Percentiles rank a stretch among this genome's conserved stretches.
phyloP scores from a whole-genome alignment of 2,888 invertebrate species.

The Monoplex corrugatus region DNA sequence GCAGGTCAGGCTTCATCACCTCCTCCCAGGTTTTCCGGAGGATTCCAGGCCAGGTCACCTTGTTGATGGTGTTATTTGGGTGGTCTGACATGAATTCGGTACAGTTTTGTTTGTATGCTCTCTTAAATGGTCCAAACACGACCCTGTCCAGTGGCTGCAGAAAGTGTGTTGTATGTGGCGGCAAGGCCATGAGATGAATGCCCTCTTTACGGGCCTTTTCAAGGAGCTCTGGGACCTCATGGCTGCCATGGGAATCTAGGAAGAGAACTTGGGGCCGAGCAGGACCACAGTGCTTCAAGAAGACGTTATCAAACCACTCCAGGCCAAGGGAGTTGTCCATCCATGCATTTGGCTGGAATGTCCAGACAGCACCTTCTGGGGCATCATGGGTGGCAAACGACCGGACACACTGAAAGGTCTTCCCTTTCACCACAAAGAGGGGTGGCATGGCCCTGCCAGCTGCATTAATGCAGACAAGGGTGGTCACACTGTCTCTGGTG shows the following conservation, averaged over 20 bases:
- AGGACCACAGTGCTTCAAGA: conserved; percentile 60
- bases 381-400: conserved; percentile 55
- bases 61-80: conserved; percentile 27
- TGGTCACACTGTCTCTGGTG: too few relatives aligned
- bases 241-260: conserved; percentile 53
- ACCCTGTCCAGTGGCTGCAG: conserved; percentile 12
- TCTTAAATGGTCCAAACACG: neutral
- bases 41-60: conserved; percentile 39
- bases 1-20: neutral
- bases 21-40: conserved; percentile 18
- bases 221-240: conserved; percentile 3
- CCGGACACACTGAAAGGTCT: conserved; percentile 53
- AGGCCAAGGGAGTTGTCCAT: conserved; percentile 62
- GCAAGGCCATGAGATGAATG: conserved; percentile 3
- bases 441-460: too few relatives aligned
- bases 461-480: too few relatives aligned
- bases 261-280: conserved; percentile 65
- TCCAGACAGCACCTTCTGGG: conserved; percentile 57
- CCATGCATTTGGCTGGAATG: conserved; percentile 62
- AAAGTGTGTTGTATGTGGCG: neutral
- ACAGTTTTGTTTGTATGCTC: neutral
- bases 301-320: conserved; percentile 62
- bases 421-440: too few relatives aligned
- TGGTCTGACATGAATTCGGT: too few relatives aligned
- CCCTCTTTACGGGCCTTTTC: neutral